Conservation (phyloP, 2,113 vertebrate genomes). For the Rhagologus leucostigma region DNA sequence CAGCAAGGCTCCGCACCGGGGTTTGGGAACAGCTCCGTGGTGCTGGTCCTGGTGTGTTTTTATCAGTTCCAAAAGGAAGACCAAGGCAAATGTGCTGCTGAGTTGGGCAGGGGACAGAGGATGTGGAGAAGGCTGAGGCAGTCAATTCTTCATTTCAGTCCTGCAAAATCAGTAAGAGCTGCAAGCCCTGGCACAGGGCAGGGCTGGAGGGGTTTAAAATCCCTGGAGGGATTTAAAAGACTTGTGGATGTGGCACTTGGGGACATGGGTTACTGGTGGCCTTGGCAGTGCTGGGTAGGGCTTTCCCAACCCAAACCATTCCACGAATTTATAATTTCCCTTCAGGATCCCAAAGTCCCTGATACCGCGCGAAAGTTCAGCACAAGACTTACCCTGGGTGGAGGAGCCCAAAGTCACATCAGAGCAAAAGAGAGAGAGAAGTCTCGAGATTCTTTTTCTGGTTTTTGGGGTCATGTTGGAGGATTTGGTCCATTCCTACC, state of each 20-base stretch:
- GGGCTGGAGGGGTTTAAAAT: neutral
- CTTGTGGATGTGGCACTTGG: neutral
- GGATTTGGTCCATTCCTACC: neutral
- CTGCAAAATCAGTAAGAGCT: neutral
- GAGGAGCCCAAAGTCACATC: neutral
- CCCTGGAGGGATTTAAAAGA: neutral
- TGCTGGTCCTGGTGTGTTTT: rapidly evolving
- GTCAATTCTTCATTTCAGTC: rapidly evolving
- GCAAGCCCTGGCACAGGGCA: neutral
- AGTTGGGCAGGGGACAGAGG: neutral
- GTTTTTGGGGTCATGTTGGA: rapidly evolving
- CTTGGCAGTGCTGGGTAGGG: too few species aligned
- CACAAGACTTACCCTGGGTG: neutral
- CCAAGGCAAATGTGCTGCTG: neutral
- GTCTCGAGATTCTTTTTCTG: rapidly evolving
- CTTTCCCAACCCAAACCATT: neutral
- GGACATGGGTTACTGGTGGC: rapidly evolving
- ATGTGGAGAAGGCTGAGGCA: neutral
- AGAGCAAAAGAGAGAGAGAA: neutral
- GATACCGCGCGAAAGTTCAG: neutral
- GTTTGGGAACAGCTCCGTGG: neutral
- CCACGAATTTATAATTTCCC: neutral
- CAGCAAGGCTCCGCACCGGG: neutral
- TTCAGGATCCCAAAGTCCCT: neutral
- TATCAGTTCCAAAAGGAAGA: neutral